Evolutionary conservation across 2,888 invertebrate genomes (phyloP), one percentile per base, ranked within the genome.

Genomic region (Drosophila niveifrons): DNA sequence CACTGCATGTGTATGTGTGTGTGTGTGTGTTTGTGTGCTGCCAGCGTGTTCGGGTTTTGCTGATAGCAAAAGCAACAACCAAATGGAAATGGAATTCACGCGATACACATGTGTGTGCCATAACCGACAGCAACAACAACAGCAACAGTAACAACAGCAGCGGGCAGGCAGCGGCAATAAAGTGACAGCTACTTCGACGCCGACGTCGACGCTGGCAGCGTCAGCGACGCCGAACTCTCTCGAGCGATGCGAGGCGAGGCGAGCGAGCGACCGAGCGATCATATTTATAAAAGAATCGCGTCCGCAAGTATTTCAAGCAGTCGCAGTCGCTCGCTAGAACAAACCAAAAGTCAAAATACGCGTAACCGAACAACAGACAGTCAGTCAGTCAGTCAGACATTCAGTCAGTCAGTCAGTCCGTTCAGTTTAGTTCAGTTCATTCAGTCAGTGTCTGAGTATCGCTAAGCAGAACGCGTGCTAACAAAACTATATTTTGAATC

Each of bases 201-300:
- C 64, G 61, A n/a, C 53, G 9, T 1, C 48, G 44, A 15, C 62
- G 7, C 18, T 55, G 70, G 9, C 57, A n/a, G 44, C 69, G 64
- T 47, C 29, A 8, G 15, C 66, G 61, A 17, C 56, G 36, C 53
- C 78, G 61, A 67, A 78, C 79, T 66, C 69, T 82, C 69, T 72
- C 74, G 75, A 47, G 23, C 47, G 39, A 15, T 17, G 29, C 52
- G 47, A 29, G 17, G 28, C 46, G 29, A 15, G 23, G 34, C 44
- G 47, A 36, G 55, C 63, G 31, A 18, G 66, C 58, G 68, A 66
- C 50, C 17, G 48, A 41, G 64, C 84, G 83, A 83, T 84, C 85
- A 82, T 82, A 86, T 90, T 91, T 91, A 91, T 91, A 91, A 91
- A 91, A 90, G 90, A 90, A 91, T 89, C 90, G 86, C 78, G 66